A percentile compares a stretch with the other conserved stretches of the same genome.
phyloP scores from a whole-genome alignment of 1,140 invertebrate species.

The Sipha flava region DNA sequence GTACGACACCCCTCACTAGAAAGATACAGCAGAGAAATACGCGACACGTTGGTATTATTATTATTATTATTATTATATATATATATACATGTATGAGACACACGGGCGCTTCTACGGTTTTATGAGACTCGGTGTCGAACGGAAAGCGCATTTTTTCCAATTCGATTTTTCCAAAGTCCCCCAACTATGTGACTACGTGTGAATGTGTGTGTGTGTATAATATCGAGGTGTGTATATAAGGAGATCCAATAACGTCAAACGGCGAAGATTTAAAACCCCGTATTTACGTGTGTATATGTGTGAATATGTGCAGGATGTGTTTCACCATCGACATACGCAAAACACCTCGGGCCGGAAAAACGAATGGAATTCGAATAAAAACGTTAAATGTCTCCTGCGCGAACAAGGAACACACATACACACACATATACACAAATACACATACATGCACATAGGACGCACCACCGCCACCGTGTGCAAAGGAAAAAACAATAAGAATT shows the following conservation, averaged over 20 bases:
- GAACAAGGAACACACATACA: not conserved
- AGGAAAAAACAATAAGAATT: constrained; percentile 29
- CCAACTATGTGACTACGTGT: not conserved
- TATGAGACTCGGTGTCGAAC: not conserved
- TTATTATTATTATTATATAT: not conserved
- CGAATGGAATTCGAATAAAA: constrained; percentile 30
- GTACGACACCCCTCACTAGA: not conserved
- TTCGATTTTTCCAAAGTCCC: not conserved
- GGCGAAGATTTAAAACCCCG: constrained; percentile 12
- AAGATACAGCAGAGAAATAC: too few relatives aligned
- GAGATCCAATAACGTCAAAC: constrained; percentile 30
- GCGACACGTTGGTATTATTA: too few relatives aligned
- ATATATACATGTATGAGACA: not conserved
- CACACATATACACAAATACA: too few relatives aligned
- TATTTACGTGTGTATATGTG: not conserved
- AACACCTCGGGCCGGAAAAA: not conserved
- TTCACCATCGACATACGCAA: not conserved
- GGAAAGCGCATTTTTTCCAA: not conserved
- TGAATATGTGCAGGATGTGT: not conserved
- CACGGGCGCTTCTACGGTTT: not conserved
- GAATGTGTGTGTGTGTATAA: not conserved
- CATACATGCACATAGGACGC: not conserved
- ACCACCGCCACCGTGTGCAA: not conserved
- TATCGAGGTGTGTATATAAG: not conserved
- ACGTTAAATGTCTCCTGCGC: not conserved